Percentiles rank a stretch among this genome's conserved stretches.
phyloP scores from a whole-genome alignment of 2,888 invertebrate genomes.

The Acronicta aceris region DNA sequence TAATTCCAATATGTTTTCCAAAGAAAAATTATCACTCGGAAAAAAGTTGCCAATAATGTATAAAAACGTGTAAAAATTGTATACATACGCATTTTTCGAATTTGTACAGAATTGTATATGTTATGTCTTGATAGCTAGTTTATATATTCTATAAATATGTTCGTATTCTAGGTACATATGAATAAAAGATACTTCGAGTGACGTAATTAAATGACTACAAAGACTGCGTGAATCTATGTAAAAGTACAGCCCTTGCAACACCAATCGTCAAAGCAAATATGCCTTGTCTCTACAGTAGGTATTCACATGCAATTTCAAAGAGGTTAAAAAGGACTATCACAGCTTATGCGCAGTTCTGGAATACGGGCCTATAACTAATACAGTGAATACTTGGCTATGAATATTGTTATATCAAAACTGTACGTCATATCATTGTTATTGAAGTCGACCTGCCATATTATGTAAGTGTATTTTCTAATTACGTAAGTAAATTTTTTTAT shows the following conservation, averaged over 20 bases:
- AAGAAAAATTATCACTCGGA: slow-evolving; percentile 65
- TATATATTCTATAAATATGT: slow-evolving; percentile 45
- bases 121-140: slow-evolving; percentile 46
- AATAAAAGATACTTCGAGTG: neutral
- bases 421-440: slow-evolving; percentile 59
- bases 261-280: neutral
- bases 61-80: slow-evolving; percentile 58
- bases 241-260: no score
- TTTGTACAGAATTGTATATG: slow-evolving; percentile 62
- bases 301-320: neutral
- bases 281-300: no score
- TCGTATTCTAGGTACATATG: neutral
- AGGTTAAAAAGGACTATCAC: neutral
- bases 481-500: slow-evolving; percentile 50
- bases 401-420: slow-evolving; percentile 47
- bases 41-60: slow-evolving; percentile 77
- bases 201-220: neutral
- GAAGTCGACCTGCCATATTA: slow-evolving; percentile 58
- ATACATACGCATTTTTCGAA: slow-evolving; percentile 58
- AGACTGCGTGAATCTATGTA: no score
- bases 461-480: slow-evolving; percentile 49
- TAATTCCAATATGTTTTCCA: slow-evolving; percentile 67
- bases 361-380: slow-evolving; percentile 1
- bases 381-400: slow-evolving; percentile 59
- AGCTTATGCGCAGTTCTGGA: neutral